A percentile compares a stretch with the other conserved stretches of the same genome.
These are phyloP conservation scores for Takifugu rubripes DNA, from an alignment of 2,797 vertebrate species.

Conservation along the genomic window DNA sequence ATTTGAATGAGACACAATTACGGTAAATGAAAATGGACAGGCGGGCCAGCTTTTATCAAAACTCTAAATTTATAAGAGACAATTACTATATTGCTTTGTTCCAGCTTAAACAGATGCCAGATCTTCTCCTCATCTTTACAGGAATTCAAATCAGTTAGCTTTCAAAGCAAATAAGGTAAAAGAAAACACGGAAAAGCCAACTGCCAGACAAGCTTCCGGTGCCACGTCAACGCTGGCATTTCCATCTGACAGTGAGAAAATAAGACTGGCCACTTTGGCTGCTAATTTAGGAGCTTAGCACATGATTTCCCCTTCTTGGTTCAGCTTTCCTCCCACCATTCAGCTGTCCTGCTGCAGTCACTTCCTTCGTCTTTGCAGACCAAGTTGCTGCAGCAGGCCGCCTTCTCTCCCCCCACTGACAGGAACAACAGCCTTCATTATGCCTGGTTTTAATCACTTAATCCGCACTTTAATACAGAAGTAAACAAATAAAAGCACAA, in stretches of 20 bases:
- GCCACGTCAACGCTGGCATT: slow-evolving; percentile 53
- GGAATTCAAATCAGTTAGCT: slow-evolving; percentile 24
- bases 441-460: slow-evolving; percentile 70
- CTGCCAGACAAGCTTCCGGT: slow-evolving; percentile 17
- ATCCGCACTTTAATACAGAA: slow-evolving; percentile 63
- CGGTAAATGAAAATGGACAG: slow-evolving; percentile 50
- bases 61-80: slow-evolving; percentile 38
- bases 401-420: slow-evolving; percentile 27
- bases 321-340: slow-evolving; percentile 51
- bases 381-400: slow-evolving; percentile 26
- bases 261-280: slow-evolving; percentile 57
- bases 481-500: slow-evolving; percentile 72
- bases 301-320: slow-evolving; percentile 47
- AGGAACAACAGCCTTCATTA: slow-evolving; percentile 60
- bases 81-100: slow-evolving; percentile 35
- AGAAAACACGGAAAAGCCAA: not conserved
- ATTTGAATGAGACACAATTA: slow-evolving; percentile 53
- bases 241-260: slow-evolving; percentile 54
- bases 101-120: slow-evolving; percentile 23
- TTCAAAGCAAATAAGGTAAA: slow-evolving; percentile 26
- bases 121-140: slow-evolving; percentile 28
- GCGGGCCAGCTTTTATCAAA: slow-evolving; percentile 50
- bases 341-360: slow-evolving; percentile 41
- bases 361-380: slow-evolving; percentile 25
- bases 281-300: slow-evolving; percentile 64